Conservation (phyloP, 1,140 invertebrate genomes). For the Drosophila gunungcola region DNA sequence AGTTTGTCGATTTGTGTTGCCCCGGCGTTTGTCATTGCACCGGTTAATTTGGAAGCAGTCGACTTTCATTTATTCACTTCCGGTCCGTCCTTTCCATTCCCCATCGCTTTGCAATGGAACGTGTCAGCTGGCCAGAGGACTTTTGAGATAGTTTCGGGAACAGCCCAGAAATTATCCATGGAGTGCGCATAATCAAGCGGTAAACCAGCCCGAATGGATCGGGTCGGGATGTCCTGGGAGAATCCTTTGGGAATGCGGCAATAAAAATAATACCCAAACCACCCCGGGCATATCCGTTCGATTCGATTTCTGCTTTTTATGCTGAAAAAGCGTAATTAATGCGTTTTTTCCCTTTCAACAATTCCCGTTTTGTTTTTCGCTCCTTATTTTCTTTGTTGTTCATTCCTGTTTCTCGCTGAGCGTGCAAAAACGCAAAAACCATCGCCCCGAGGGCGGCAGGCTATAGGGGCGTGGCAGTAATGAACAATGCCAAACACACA, state of each 20-base stretch:
- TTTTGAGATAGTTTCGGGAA: slow-evolving; percentile 53
- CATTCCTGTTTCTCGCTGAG: slow-evolving; percentile 54
- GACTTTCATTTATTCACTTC: slow-evolving; percentile 76
- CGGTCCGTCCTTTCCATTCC: slow-evolving; percentile 33
- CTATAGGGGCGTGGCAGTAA: slow-evolving; percentile 35
- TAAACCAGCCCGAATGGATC: slow-evolving; percentile 69
- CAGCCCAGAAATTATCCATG: slow-evolving; percentile 39
- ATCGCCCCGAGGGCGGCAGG: slow-evolving; percentile 34
- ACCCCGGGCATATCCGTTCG: slow-evolving; percentile 57
- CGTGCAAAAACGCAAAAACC: slow-evolving; percentile 65
- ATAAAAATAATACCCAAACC: slow-evolving; percentile 51
- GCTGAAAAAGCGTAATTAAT: slow-evolving; percentile 81
- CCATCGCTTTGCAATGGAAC: slow-evolving; percentile 29
- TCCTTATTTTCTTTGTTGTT: slow-evolving; percentile 23
- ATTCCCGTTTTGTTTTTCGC: slow-evolving; percentile 44
- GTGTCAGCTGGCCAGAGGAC: slow-evolving; percentile 56
- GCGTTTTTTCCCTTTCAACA: slow-evolving; percentile 68
- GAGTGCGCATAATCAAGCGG: slow-evolving; percentile 68
- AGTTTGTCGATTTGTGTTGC: slow-evolving; percentile 36
- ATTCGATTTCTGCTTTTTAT: slow-evolving; percentile 51
- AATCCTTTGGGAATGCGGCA: slow-evolving; percentile 25
- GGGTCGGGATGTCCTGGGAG: slow-evolving; percentile 20
- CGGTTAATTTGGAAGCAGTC: slow-evolving; percentile 78
- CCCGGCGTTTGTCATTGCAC: slow-evolving; percentile 58
- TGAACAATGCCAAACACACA: slow-evolving; percentile 57